Base-by-base conservation (phyloP, 2,113 vertebrate genomes). In the Bufo bufo region DNA sequence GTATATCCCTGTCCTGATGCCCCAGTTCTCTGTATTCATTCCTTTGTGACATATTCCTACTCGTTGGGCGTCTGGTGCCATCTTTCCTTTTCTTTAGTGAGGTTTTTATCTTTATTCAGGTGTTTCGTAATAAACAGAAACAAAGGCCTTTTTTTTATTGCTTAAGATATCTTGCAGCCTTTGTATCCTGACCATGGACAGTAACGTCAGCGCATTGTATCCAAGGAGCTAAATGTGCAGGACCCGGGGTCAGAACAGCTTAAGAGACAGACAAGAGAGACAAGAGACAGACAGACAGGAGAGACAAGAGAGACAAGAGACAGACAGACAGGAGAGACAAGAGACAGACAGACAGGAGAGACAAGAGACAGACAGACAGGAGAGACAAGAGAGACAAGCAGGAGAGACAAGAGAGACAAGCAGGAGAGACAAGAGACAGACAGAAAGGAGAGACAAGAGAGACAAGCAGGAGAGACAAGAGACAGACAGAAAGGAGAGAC, bases 181-280 rank as follows among this genome's bases (percentile, higher is more conserved):
- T 95, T 96, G 95, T 96, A 93, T 94, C 94, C 94, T 90, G 84
- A 95, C 95, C 95, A 93, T 96, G 95, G 96, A 95, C 94, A 93
- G 94, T 94, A 95, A 96, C 93, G 94, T 97, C 96, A 96, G 96
- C 96, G 96, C 96, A 96, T 97, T 96, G 98, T 99, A 97, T 97
- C 98, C 98, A 98, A 96, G 97, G 97, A 97, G 97, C 97, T 95
- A 94, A 94, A 97, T 97, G 97, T 97, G 96, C 96, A 92, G 93
- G 95, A 95, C 96, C 97, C 95, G 92, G 96, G 95, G 96, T 97
- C 96, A 97, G 95, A 94, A 95, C 98, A 99, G 98, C 97, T 99
- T 97, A 99, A 97, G 97, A 99, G 97, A 99, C 98, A 97, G 96
- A 97, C 96, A 33, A 1, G 33, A 33, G 1, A 33, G 33, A 33